Base-by-base conservation (phyloP, 2,113 vertebrate genomes). In the Carassius carassius region DNA sequence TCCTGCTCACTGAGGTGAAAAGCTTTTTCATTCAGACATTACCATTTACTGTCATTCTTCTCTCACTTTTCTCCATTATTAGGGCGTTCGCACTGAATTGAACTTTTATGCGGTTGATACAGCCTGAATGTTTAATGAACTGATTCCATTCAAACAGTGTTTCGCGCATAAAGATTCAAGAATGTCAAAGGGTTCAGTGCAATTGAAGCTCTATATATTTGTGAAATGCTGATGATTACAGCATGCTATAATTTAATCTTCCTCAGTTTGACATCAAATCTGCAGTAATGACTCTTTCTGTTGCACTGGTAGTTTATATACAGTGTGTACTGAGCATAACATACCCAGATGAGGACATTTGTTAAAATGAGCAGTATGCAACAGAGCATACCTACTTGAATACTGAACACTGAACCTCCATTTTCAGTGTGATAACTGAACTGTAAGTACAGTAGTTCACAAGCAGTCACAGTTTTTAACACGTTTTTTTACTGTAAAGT, bases 1-100 rank as follows among this genome's bases (percentile, higher is more conserved):
- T 98, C 91, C 95, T 98, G 35, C 94, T 98, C 84, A 97, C 96
- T 0, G 96, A 97, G 96, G 97, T 97, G 95, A 32, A 44, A 12
- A 60, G 56, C 56, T 60, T 7, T 56, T 56, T 21, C 2, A 56
- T 56, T 56, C 8, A 60, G 41, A 10, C 41, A 44, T 1, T 44
- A 44, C 8, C 8, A 44, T 44, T 10, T 51, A 47, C 73, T 51
- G 44, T 75, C 37, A 51, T 51, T 16, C 35, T 44, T n/a, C 37
- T 47, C 8, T 69, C 29, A 17, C 60, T 69, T 19, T 16, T 69
- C 65, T 35, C 29, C 65, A 17, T 69, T 70, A 41, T 70, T 11
- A 70, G 9, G 67, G 67, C 8, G 2, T 70, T 70, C 3, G 21
- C 37, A 72, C 17, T 4, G 32, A 19, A 32, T 16, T 67, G 63